These are phyloP conservation scores for Melozone crissalis DNA, from an alignment of 2,113 vertebrate genomes.

Conservation along the genomic window DNA sequence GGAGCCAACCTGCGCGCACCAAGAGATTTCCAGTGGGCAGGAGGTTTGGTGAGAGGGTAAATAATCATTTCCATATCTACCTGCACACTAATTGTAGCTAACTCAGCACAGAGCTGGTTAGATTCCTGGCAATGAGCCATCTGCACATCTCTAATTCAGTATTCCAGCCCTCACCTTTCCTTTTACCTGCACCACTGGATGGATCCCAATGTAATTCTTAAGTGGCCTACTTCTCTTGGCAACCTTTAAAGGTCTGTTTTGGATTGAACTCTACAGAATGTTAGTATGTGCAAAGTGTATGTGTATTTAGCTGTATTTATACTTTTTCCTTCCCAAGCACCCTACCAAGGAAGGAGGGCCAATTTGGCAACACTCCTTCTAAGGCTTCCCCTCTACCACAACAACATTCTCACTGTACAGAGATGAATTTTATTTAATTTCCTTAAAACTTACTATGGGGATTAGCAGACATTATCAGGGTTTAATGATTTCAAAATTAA, in stretches of 20 bases:
- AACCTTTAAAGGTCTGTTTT: background rate
- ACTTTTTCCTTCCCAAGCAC: background rate
- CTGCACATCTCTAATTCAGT: background rate
- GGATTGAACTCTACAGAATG: background rate
- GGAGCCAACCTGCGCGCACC: accelerated
- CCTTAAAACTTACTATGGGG: background rate
- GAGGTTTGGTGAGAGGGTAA: background rate
- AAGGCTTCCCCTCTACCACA: background rate
- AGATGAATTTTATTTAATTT: background rate
- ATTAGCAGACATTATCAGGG: background rate
- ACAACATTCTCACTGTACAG: background rate
- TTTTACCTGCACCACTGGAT: background rate
- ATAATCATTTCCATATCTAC: background rate
- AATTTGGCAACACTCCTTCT: background rate
- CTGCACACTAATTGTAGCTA: background rate
- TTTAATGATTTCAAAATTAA: background rate
- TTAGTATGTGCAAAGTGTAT: background rate
- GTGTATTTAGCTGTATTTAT: background rate
- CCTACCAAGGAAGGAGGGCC: background rate
- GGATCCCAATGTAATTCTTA: background rate
- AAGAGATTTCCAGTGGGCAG: background rate
- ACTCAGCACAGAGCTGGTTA: background rate
- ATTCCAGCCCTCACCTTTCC: background rate
- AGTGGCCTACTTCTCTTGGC: background rate
- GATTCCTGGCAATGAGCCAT: background rate